Evolutionary conservation across 2,113 vertebrate genomes (phyloP).

Genomic region (Sturnira hondurensis): DNA sequence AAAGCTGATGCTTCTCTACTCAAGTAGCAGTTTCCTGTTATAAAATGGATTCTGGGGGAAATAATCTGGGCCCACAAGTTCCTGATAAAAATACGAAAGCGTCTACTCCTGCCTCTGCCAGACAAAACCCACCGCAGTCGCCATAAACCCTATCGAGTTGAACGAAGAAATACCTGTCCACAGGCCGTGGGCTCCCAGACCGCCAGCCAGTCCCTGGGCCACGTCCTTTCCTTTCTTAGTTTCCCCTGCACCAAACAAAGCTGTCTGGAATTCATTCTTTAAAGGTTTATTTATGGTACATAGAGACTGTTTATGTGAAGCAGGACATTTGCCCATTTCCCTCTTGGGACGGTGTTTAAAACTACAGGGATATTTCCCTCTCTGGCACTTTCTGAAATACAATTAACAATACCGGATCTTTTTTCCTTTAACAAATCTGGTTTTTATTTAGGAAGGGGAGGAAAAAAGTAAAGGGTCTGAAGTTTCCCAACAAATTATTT

Average conservation of each 20-base stretch:
- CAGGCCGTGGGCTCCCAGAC: conserved; percentile 15
- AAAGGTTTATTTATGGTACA: conserved; percentile 75
- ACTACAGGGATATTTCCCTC: conserved; percentile 72
- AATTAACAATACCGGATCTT: conserved; percentile 68
- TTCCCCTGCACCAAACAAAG: conserved; percentile 68
- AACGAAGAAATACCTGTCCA: conserved; percentile 68
- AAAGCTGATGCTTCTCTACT: conserved; percentile 70
- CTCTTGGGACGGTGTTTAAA: conserved; percentile 64
- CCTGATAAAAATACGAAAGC: conserved; percentile 76
- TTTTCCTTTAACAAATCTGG: conserved; percentile 78
- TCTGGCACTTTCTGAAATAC: conserved; percentile 75
- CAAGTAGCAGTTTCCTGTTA: conserved; percentile 78
- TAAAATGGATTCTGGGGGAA: conserved; percentile 73
- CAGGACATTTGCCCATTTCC: conserved; percentile 63
- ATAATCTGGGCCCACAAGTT: conserved; percentile 69
- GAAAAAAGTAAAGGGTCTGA: conserved; percentile 76
- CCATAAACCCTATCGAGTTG: background rate
- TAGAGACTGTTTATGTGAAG: conserved; percentile 73
- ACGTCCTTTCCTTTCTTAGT: conserved; percentile 63
- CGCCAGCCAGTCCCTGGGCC: conserved; percentile 70
- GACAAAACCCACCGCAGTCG: conserved; percentile 19
- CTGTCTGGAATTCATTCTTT: conserved; percentile 78
- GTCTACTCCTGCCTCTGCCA: conserved; percentile 60
- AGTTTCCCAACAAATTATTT: conserved; percentile 79
- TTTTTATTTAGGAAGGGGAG: conserved; percentile 75